Evolutionary conservation across 2,888 invertebrate species (phyloP), one percentile per base, ranked within the genome.

Genomic region (Tinea pellionella): DNA sequence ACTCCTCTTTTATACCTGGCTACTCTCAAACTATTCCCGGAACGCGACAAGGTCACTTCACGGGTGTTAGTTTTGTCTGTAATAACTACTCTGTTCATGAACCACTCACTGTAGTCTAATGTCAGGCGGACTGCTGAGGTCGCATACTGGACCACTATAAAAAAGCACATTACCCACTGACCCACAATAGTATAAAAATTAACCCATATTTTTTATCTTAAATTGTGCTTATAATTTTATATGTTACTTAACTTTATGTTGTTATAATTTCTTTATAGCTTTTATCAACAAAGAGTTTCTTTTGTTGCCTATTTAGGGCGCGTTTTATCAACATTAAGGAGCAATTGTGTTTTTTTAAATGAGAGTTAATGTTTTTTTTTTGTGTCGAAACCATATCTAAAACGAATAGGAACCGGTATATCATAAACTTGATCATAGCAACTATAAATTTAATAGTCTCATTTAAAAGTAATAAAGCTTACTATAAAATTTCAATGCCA

Each of bases 361-460:
- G 24, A 6, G 11, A 16, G n/a, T 16, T 53, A 12, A 19, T 24
- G 16, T n/a, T 19, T 24, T 53, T 51, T 51, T 53, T 53, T 24
- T 19, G 11, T 19, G 47, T 47, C 9, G n/a, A 15, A 47, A 47
- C 15, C 24, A 24, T 53, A 53, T 53, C 53, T 53, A 53, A 53
- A 53, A 24, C 24, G 53, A 70, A 69, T 70, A 67, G 65, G 66
- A 73, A 73, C 73, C 70, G 70, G 72, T 73, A 65, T 24, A 24
- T 24, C 2, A 24, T 24, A 24, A 24, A 24, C 24, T 24, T 24
- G 65, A 68, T 77, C 78, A 70, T 85, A 71, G 69, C 70, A 73
- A 74, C 78, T 74, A 81, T 83, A 81, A 79, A 80, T 76, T 78
- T 83, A 77, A 84, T 76, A 73, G 77, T 74, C 82, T 82, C 80